These are phyloP conservation scores for Drosophila busckii DNA, from an alignment of 1,140 invertebrate species.

Conservation along the genomic window DNA sequence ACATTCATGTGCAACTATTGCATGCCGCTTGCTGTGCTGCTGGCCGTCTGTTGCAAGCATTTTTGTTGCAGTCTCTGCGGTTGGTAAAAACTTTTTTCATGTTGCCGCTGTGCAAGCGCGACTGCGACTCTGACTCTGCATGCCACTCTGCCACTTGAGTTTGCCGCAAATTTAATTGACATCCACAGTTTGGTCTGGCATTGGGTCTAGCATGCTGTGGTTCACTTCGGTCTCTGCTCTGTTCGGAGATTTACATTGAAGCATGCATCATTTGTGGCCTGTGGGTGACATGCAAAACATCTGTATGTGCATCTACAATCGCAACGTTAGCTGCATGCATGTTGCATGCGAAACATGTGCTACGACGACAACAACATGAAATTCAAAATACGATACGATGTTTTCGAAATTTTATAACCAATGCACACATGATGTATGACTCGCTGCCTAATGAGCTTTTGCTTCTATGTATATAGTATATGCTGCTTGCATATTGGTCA, in stretches of 20 bases:
- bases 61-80: not conserved
- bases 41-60: conserved; percentile 8
- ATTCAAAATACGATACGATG: conserved; percentile 29
- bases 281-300: conserved; percentile 4
- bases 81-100: not conserved
- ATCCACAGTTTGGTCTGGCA: conserved; percentile 44
- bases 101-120: conserved; percentile 4
- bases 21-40: conserved; percentile 57
- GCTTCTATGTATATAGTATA: conserved; percentile 1
- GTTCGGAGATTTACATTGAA: too few relatives aligned
- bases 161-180: conserved; percentile 74
- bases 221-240: too few relatives aligned
- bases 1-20: conserved; percentile 66
- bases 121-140: not conserved
- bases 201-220: too few relatives aligned
- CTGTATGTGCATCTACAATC: not conserved
- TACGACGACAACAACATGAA: not conserved
- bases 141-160: conserved; percentile 59
- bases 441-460: conserved; percentile 16
- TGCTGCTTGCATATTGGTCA: conserved; percentile 20
- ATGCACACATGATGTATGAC: conserved; percentile 52
- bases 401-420: conserved; percentile 37
- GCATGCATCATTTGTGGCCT: conserved; percentile 17
- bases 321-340: not conserved
- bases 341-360: not conserved